Base-by-base conservation (phyloP, 2,888 invertebrate genomes). In the Meta bourneti region DNA sequence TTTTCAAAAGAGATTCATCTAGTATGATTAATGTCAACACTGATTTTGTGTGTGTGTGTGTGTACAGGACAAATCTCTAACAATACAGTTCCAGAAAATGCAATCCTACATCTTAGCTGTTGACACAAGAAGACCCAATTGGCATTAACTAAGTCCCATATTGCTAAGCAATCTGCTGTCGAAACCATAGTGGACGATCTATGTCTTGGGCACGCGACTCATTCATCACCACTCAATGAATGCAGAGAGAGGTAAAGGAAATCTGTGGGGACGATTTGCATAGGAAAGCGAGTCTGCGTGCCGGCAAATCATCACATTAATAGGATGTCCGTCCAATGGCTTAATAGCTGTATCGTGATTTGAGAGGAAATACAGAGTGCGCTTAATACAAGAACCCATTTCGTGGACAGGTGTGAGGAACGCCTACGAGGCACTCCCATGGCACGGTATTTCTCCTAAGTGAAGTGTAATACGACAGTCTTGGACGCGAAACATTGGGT, bases 331-430 rank as follows among this genome's bases (percentile, higher is more conserved):
- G 71, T 11, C 71, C 20, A 91, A 82, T 75, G 78, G 75, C 71
- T 87, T 86, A 91, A 91, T 87, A 81, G 83, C 87, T 11, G 51
- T 87, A 54, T 83, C 87, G 91, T 91, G 91, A 87, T 78, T 87
- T 81, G 13, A 34, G 77, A 71, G 86, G 78, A 70, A 70, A 77
- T 86, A 81, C 81, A 82, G 34, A 82, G 77, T 82, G 69, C 52
- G 71, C 52, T 86, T 81, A 75, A 85, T 79, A 90, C 79, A 79
- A 90, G 85, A 85, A 79, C 54, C 78, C 82, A 91, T 87, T 83
- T 86, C 78, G 71, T 70, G 86, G 83, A 91, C 91, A 91, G 91
- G 91, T 91, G 91, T 91, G 91, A 91, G 91, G 78, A 82, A 91
- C 86, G 91, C 91, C 87, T 72, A 71, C 83, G n/a, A 54, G 84